phyloP scores from a whole-genome alignment of 2,797 vertebrate genomes.

The Nyctalus aviator region DNA sequence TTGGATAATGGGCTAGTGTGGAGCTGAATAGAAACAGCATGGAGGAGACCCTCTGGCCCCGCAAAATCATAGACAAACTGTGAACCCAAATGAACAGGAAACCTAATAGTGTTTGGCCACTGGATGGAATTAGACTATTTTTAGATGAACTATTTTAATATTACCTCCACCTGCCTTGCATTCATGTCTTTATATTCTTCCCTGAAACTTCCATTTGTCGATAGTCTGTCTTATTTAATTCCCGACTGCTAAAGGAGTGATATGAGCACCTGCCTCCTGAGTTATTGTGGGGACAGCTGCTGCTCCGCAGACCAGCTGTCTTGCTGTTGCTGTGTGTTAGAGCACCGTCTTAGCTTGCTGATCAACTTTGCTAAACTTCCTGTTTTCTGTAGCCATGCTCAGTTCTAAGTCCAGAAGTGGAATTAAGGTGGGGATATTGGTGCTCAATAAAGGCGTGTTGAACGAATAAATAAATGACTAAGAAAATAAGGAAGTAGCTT shows the following conservation, averaged over 20 bases:
- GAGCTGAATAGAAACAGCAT: neutral
- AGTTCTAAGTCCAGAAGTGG: neutral
- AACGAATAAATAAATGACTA: conserved; percentile 14
- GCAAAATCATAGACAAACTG: neutral
- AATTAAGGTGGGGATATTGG: neutral
- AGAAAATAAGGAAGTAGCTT: neutral
- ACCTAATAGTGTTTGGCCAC: conserved; percentile 76
- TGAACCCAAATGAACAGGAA: conserved; percentile 79
- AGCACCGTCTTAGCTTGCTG: neutral
- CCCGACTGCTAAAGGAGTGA: conserved; percentile 41
- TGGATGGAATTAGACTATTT: conserved; percentile 75
- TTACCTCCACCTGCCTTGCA: conserved; percentile 62
- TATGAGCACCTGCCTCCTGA: too few relatives aligned
- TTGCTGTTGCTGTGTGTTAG: neutral
- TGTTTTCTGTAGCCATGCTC: neutral
- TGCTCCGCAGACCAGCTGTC: neutral
- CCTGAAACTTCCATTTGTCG: conserved; percentile 46
- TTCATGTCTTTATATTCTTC: conserved; percentile 70
- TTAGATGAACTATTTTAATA: conserved; percentile 79
- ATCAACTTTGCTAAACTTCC: neutral
- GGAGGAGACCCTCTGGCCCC: neutral
- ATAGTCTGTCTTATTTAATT: conserved; percentile 59
- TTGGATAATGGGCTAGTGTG: neutral
- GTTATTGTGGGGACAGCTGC: neutral
- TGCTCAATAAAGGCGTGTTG: neutral